These are phyloP conservation scores for Alectoris magna DNA, from an alignment of 2,797 vertebrate species.

Conservation along the genomic window DNA sequence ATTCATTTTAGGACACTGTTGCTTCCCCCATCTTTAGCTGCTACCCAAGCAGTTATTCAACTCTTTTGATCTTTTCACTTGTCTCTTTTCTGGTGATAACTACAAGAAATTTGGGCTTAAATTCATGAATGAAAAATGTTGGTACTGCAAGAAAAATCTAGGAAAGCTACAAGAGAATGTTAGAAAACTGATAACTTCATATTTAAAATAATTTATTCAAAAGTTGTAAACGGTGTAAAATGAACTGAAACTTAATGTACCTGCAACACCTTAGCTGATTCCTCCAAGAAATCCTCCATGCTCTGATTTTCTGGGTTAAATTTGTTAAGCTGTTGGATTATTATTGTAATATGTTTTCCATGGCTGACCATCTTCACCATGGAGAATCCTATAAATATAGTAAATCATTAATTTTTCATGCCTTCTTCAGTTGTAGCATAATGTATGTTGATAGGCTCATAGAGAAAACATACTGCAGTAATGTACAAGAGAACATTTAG, in stretches of 20 bases:
- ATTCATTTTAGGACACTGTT: not conserved
- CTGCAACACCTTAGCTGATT: conserved; percentile 79
- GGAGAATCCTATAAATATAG: conserved; percentile 60
- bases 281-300: conserved; percentile 84
- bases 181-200: not conserved
- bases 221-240: not conserved
- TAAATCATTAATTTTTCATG: conserved; percentile 42
- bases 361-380: conserved; percentile 81
- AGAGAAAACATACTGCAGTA: conserved; percentile 1
- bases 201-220: not conserved
- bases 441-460: conserved; percentile 24
- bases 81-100: not conserved
- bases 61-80: not conserved
- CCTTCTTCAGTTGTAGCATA: conserved; percentile 19
- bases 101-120: not conserved
- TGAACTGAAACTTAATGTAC: conserved; percentile 69
- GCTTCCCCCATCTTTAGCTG: not conserved
- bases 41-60: not conserved
- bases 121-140: not conserved
- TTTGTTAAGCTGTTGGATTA: conserved; percentile 80
- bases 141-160: not conserved
- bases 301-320: conserved; percentile 81
- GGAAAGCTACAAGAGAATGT: not conserved
- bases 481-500: conserved; percentile 41
- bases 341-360: conserved; percentile 79